phyloP scores from a whole-genome alignment of 2,888 invertebrate genomes.

The Ochlodes sylvanus region DNA sequence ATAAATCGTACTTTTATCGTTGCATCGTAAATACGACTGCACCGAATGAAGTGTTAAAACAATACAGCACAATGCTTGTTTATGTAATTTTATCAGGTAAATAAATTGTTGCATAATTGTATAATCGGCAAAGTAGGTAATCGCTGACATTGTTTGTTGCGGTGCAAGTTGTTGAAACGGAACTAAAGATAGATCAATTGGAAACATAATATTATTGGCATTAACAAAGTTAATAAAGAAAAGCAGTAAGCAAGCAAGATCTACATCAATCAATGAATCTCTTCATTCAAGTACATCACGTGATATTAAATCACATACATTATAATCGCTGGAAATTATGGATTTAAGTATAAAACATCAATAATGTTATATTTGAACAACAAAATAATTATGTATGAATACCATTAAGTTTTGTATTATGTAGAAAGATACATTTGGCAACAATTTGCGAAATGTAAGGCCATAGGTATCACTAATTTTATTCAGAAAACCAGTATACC shows the following conservation, averaged over 20 bases:
- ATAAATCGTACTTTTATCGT: neutral
- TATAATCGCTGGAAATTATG: neutral
- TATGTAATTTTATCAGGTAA: slow-evolving; percentile 42
- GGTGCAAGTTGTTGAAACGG: slow-evolving; percentile 39
- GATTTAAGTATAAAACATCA: too few relatives aligned
- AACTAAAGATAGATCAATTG: slow-evolving; percentile 25
- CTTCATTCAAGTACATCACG: neutral
- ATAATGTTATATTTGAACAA: neutral
- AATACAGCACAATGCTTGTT: neutral
- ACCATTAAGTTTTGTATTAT: neutral
- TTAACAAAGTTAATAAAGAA: neutral
- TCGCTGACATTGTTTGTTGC: slow-evolving; percentile 41
- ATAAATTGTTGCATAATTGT: slow-evolving; percentile 42
- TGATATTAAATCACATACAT: neutral
- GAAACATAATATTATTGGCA: slow-evolving; percentile 9
- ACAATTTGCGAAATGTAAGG: slow-evolving; percentile 14
- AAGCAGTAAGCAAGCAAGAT: neutral
- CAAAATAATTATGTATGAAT: slow-evolving; percentile 2
- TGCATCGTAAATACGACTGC: neutral
- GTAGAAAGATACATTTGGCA: slow-evolving; percentile 10
- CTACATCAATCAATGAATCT: neutral
- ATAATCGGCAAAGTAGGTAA: slow-evolving; percentile 37
- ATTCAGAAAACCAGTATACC: slow-evolving; percentile 5
- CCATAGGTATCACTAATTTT: neutral
- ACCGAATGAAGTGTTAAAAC: slow-evolving; percentile 40